Evolutionary conservation across 2,113 vertebrate genomes (phyloP).

Genomic region (Neogale vison): DNA sequence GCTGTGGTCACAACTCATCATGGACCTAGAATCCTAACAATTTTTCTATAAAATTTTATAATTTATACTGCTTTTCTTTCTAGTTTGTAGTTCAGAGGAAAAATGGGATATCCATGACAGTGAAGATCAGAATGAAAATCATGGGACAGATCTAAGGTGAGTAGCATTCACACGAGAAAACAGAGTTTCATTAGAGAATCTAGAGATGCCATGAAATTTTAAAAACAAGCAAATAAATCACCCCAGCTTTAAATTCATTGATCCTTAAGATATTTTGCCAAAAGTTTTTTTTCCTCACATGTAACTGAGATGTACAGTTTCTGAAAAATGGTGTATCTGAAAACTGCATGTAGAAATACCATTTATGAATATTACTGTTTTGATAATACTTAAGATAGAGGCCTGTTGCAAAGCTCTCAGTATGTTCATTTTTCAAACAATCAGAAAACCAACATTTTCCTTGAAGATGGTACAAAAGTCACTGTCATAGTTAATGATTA

Average conservation of each 20-base stretch:
- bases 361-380: neutral
- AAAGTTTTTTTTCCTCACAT: neutral
- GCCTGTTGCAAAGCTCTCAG: neutral
- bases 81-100: conserved; percentile 48
- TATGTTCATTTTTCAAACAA: neutral
- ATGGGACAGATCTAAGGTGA: neutral
- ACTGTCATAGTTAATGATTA: neutral
- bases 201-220: too few relatives aligned
- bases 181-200: neutral
- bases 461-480: neutral
- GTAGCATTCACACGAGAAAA: neutral
- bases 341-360: neutral
- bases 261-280: neutral
- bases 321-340: neutral
- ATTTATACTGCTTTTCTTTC: conserved; percentile 5
- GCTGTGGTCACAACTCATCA: neutral
- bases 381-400: neutral
- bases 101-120: neutral
- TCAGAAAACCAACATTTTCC: neutral
- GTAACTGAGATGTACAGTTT: neutral
- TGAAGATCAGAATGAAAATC: neutral
- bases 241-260: neutral
- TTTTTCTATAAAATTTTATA: neutral
- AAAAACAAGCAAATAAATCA: neutral
- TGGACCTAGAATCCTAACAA: neutral